Conservation (phyloP, 2,113 vertebrate species). For the Crotalus viridis region DNA sequence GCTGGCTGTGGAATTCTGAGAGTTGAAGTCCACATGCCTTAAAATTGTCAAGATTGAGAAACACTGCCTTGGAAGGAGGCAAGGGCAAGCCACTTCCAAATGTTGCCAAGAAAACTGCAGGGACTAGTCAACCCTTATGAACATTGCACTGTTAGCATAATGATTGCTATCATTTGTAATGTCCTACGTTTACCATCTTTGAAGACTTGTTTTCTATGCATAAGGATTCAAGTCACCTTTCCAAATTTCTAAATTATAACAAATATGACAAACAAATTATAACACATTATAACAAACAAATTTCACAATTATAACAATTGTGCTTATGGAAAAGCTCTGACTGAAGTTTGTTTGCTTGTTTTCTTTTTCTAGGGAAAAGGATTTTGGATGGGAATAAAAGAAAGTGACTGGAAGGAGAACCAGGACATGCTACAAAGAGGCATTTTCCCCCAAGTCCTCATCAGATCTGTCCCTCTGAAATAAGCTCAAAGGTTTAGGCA, state of each 20-base stretch:
- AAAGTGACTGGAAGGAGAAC: conserved; percentile 70
- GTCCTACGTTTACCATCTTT: background rate
- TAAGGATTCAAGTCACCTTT: background rate
- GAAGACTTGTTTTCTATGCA: background rate
- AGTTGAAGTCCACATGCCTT: too few relatives aligned
- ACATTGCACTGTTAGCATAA: background rate
- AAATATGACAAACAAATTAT: background rate
- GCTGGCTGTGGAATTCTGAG: too few relatives aligned
- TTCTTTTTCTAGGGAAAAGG: conserved; percentile 54
- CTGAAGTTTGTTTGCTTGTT: background rate
- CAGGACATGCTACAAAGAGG: conserved; percentile 58
- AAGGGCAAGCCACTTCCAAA: background rate
- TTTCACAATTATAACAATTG: background rate
- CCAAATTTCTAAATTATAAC: background rate
- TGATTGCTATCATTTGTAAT: background rate
- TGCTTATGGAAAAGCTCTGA: background rate
- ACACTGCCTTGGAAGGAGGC: background rate
- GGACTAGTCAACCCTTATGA: background rate
- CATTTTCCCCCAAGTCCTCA: conserved; percentile 51
- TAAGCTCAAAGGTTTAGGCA: background rate
- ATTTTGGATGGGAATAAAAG: conserved; percentile 63
- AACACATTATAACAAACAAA: background rate
- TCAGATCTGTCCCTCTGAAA: conserved; percentile 30
- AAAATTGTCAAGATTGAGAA: too few relatives aligned
- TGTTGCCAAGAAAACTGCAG: background rate